Evolutionary conservation across 2,113 vertebrate genomes (phyloP).

Genomic region (Melanotaenia duboulayi): DNA sequence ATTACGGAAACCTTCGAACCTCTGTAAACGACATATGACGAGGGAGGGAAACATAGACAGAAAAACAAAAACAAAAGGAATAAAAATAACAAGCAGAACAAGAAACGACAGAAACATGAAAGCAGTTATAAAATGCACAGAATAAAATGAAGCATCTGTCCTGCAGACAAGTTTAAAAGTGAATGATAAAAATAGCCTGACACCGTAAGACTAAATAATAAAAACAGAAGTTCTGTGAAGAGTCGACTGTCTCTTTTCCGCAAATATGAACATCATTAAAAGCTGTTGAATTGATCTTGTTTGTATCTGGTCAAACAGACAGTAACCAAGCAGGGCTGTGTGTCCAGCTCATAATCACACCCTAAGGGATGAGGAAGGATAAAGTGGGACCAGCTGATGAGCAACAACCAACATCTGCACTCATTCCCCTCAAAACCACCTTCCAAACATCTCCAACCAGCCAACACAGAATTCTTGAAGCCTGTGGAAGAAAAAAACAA

Average conservation of each 20-base stretch:
- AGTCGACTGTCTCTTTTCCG: conserved; percentile 53
- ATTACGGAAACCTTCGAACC: conserved; percentile 93
- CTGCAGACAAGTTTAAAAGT: conserved; percentile 4
- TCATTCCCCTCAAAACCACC: conserved; percentile 78
- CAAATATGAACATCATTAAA: conserved; percentile 45
- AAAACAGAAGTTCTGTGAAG: conserved; percentile 31
- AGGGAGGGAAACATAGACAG: conserved; percentile 29
- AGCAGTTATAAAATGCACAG: neutral
- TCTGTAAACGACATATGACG: conserved; percentile 79
- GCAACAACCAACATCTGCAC: conserved; percentile 66
- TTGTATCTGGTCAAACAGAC: conserved; percentile 50
- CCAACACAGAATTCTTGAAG: conserved; percentile 65
- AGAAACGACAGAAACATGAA: conserved; percentile 31
- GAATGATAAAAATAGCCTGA: conserved; percentile 13
- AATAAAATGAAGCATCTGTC: conserved; percentile 18
- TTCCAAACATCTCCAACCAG: conserved; percentile 74
- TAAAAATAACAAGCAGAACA: conserved; percentile 29
- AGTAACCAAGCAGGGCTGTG: conserved; percentile 42
- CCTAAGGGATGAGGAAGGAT: conserved; percentile 41
- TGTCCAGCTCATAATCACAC: conserved; percentile 50
- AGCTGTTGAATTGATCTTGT: conserved; percentile 37
- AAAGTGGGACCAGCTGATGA: conserved; percentile 65
- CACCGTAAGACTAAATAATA: conserved; percentile 24
- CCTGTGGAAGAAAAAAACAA: conserved; percentile 72
- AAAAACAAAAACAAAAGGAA: conserved; percentile 44